A percentile compares a stretch with the other conserved stretches of the same genome.
These are phyloP conservation scores for Lepidostoma basale DNA, from an alignment of 1,140 invertebrate species.

Conservation along the genomic window DNA sequence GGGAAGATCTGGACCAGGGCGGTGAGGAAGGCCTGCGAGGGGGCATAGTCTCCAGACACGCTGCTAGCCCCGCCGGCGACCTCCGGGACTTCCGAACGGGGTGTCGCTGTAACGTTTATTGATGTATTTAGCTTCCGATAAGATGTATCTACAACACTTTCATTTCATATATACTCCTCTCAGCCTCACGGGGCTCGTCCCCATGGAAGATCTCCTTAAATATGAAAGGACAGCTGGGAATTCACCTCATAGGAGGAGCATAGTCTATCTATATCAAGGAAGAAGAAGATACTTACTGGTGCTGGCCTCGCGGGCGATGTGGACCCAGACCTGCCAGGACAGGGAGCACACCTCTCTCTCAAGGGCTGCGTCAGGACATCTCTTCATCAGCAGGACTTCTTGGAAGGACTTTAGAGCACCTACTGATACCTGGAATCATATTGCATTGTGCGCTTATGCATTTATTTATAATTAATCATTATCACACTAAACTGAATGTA, in stretches of 20 bases:
- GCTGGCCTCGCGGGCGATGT: slow-evolving; percentile 50
- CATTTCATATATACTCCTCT: no score
- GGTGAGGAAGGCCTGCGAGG: slow-evolving; percentile 90
- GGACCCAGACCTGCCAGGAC: slow-evolving; percentile 57
- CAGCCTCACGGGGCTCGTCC: no score
- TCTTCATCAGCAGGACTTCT: slow-evolving; percentile 75
- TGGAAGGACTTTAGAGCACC: slow-evolving; percentile 95
- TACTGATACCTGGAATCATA: slow-evolving; percentile 73
- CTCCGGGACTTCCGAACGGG: no score
- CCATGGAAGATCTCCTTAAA: no score
- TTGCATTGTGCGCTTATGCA: neutral
- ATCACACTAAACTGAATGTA: neutral
- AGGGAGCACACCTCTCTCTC: slow-evolving; percentile 52
- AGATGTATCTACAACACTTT: no score
- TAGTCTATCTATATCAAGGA: no score
- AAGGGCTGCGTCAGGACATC: slow-evolving; percentile 46
- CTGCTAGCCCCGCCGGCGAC: neutral
- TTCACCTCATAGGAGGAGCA: no score
- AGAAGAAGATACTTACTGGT: no score
- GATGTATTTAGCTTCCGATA: no score
- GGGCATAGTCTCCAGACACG: slow-evolving; percentile 67
- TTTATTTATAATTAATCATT: neutral
- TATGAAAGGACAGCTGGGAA: no score
- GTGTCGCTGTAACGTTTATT: no score
- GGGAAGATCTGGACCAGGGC: slow-evolving; percentile 94